Conservation (phyloP, 2,797 vertebrate genomes). For the Neopelma chrysocephalum region DNA sequence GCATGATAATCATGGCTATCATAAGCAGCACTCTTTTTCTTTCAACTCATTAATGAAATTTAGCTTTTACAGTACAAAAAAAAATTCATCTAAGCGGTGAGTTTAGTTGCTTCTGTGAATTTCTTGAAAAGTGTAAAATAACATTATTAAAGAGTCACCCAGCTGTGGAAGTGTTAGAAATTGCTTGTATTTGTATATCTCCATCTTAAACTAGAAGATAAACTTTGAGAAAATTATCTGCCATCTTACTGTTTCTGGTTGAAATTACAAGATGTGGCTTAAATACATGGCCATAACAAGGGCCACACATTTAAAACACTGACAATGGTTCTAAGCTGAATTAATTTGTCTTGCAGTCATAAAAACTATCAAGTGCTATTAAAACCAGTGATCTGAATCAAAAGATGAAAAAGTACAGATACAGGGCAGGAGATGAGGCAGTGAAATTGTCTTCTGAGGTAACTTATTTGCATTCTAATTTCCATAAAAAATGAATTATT, state of each 20-base stretch:
- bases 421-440: not conserved
- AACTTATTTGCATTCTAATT: not conserved
- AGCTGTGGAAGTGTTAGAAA: not conserved
- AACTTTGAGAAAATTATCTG: not conserved
- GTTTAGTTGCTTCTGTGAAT: not conserved
- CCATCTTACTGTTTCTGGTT: not conserved
- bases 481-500: not conserved
- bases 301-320: not conserved
- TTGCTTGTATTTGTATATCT: not conserved
- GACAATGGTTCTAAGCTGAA: not conserved
- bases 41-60: not conserved
- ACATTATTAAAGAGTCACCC: not conserved
- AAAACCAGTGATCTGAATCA: not conserved
- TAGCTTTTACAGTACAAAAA: not conserved
- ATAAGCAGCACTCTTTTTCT: not conserved
- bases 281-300: not conserved
- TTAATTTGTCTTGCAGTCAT: not conserved
- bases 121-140: not conserved
- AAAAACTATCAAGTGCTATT: not conserved
- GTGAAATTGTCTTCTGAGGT: not conserved
- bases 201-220: not conserved
- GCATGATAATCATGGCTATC: accelerated
- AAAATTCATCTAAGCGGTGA: not conserved
- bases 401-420: not conserved
- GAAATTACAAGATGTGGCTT: not conserved